Evolutionary conservation across 2,113 vertebrate species (phyloP).

Genomic region (Geococcyx californianus): DNA sequence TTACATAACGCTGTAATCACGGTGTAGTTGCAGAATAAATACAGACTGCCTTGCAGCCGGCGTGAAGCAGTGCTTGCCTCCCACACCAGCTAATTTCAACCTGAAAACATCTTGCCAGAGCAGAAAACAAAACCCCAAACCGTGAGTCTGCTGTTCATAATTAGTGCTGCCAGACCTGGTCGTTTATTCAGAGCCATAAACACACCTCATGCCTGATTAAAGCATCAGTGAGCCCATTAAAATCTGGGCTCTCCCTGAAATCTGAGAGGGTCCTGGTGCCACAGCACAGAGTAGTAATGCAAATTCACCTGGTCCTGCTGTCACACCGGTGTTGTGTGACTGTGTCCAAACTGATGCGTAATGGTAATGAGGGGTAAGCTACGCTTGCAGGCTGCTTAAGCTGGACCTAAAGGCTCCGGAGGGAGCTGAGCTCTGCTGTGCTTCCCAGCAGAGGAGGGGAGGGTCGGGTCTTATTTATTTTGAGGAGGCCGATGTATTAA

Average conservation of each 20-base stretch:
- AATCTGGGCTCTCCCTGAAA: not conserved
- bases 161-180: not conserved
- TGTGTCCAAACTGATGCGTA: accelerated
- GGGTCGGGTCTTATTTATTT: not conserved
- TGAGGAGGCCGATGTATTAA: not conserved
- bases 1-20: not conserved
- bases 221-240: not conserved
- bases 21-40: not conserved
- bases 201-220: not conserved
- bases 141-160: not conserved
- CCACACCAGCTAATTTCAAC: not conserved
- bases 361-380: not conserved
- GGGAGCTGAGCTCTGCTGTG: not conserved
- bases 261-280: not conserved
- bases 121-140: not conserved
- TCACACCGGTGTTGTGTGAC: not conserved
- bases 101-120: not conserved
- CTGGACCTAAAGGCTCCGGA: not conserved
- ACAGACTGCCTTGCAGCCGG: not conserved
- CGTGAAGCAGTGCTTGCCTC: not conserved
- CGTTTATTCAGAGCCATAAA: constrained; percentile 4
- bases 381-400: not conserved
- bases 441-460: not conserved
- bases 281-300: accelerated
- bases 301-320: not conserved